Evolutionary conservation across 2,113 vertebrate species (phyloP).

Genomic region (Myotis brandtii): DNA sequence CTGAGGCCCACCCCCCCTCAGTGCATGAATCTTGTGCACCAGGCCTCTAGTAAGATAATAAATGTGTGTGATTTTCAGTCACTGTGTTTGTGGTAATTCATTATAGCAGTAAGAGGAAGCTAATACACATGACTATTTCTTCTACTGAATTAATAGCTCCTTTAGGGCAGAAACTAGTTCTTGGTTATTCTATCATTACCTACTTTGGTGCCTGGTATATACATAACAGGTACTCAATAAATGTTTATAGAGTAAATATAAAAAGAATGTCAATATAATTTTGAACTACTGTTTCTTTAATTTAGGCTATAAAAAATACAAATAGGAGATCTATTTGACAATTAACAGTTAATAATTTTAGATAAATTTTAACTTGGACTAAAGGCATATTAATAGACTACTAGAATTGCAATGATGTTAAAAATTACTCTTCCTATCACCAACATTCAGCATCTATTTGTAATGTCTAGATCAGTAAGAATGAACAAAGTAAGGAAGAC

Average conservation of each 20-base stretch:
- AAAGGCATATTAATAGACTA: not conserved
- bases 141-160: not conserved
- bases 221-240: not conserved
- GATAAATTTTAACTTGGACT: not conserved
- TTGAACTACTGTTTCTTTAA: not conserved
- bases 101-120: not conserved
- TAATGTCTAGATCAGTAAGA: not conserved
- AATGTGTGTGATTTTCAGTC: not conserved
- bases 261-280: conserved; percentile 8
- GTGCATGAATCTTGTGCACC: too few species aligned
- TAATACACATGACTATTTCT: not conserved
- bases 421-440: not conserved
- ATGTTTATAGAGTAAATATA: not conserved
- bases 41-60: not conserved
- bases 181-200: not conserved
- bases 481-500: not conserved
- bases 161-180: not conserved
- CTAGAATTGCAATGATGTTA: not conserved
- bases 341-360: conserved; percentile 16
- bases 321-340: not conserved
- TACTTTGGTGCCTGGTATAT: not conserved
- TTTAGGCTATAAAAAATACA: conserved; percentile 22
- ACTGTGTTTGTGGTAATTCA: not conserved
- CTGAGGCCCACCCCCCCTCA: too few species aligned
- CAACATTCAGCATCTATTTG: not conserved